Evolutionary conservation across 2,888 invertebrate genomes (phyloP).

Genomic region (Idaea straminata): DNA sequence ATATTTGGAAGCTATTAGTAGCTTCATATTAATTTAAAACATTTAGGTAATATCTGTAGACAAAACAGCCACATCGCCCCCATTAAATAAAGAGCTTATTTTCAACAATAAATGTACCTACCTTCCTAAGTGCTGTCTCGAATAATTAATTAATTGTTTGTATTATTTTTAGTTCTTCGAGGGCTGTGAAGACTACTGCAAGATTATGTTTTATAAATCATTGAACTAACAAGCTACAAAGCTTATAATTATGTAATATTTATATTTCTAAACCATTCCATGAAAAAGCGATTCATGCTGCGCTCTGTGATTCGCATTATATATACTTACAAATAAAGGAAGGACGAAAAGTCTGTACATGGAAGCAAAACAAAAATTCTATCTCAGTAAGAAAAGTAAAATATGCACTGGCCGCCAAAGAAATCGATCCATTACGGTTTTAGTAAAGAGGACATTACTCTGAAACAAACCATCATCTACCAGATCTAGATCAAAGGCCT

Average conservation of each 20-base stretch:
- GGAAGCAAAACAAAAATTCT: conserved; percentile 11
- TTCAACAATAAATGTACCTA: background rate
- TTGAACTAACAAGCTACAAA: conserved; percentile 26
- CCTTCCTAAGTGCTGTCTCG: too few relatives aligned
- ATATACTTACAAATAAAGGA: conserved; percentile 14
- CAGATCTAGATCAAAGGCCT: too few relatives aligned
- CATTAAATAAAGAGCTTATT: background rate
- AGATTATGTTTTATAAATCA: conserved; percentile 21
- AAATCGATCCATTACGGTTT: too few relatives aligned
- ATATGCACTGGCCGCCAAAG: too few relatives aligned
- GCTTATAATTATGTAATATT: conserved; percentile 37
- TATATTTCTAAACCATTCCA: conserved; percentile 59
- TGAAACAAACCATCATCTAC: too few relatives aligned
- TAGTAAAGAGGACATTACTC: too few relatives aligned
- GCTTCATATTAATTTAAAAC: too few relatives aligned
- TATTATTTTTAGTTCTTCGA: conserved; percentile 63
- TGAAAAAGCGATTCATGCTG: conserved; percentile 30
- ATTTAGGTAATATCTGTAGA: too few relatives aligned
- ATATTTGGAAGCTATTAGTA: too few relatives aligned
- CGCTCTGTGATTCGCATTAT: conserved; percentile 37
- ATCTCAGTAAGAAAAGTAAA: conserved; percentile 25
- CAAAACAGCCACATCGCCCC: background rate
- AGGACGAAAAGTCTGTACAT: background rate
- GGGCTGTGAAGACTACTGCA: conserved; percentile 43
- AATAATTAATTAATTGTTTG: conserved; percentile 4